phyloP scores from a whole-genome alignment of 2,113 vertebrate genomes.

The Psophia crepitans region DNA sequence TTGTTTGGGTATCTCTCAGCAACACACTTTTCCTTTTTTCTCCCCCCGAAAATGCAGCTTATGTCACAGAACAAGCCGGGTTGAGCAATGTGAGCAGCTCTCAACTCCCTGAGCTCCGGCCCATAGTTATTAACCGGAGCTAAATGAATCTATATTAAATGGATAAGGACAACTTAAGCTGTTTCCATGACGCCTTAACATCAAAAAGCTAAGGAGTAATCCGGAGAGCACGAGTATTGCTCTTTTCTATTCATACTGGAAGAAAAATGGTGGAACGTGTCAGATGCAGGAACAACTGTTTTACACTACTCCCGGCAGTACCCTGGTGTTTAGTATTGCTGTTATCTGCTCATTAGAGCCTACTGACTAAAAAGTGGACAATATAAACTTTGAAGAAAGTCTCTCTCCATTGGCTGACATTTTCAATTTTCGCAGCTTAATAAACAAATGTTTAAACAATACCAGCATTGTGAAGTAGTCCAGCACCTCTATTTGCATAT shows the following conservation, averaged over 20 bases:
- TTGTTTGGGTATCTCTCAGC: background rate
- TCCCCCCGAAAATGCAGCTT: background rate
- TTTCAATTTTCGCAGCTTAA: background rate
- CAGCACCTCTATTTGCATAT: background rate
- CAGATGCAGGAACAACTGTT: background rate
- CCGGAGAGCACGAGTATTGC: background rate
- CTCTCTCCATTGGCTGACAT: background rate
- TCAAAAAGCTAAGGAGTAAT: background rate
- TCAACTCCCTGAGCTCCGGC: background rate
- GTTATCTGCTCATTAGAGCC: background rate
- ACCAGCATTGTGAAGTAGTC: background rate
- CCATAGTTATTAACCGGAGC: background rate
- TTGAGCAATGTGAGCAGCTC: background rate
- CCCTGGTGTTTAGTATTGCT: background rate
- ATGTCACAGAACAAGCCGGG: background rate
- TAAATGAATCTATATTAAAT: constrained; percentile 24
- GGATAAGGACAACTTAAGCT: background rate
- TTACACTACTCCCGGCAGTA: background rate
- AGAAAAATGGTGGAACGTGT: background rate
- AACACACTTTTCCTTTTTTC: background rate
- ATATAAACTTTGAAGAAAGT: background rate
- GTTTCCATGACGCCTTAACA: background rate
- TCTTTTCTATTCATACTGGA: background rate
- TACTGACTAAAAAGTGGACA: background rate
- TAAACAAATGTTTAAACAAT: constrained; percentile 19